These are phyloP conservation scores for Platyscapa corneri DNA, from an alignment of 1,140 invertebrate species.

Conservation along the genomic window DNA sequence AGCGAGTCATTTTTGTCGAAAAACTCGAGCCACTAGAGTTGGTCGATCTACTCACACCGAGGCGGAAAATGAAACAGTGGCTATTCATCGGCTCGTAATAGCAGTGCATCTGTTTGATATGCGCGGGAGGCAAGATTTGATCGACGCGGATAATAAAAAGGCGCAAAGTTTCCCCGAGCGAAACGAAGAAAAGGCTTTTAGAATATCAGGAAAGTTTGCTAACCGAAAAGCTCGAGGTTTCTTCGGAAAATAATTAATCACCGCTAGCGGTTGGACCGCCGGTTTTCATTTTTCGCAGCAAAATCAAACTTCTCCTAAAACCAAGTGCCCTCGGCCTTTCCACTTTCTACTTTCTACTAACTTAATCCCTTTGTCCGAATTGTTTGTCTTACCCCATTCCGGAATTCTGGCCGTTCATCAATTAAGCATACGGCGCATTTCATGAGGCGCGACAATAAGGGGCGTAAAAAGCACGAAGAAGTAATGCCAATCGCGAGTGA, in stretches of 20 bases:
- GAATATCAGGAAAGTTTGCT: conserved; percentile 40
- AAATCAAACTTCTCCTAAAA: conserved; percentile 37
- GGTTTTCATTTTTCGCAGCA: conserved; percentile 32
- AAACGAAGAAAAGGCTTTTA: conserved; percentile 28
- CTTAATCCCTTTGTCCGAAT: background rate
- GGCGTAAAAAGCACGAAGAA: no score
- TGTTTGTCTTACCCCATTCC: background rate
- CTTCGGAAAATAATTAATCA: conserved; percentile 45
- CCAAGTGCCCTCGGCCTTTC: background rate
- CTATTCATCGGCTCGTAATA: background rate
- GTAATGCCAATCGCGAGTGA: background rate
- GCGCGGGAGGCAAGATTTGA: background rate
- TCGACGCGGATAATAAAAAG: conserved; percentile 23
- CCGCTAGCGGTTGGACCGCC: background rate
- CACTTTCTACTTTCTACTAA: conserved; percentile 6
- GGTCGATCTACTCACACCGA: no score
- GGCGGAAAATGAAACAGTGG: background rate
- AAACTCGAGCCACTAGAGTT: no score
- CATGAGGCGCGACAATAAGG: background rate
- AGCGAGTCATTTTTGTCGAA: no score
- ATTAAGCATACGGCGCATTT: background rate
- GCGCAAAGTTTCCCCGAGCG: conserved; percentile 14
- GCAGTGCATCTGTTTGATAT: conserved; percentile 21
- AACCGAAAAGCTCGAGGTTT: background rate
- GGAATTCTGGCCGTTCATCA: background rate